Evolutionary conservation across 2,797 vertebrate species (phyloP), one percentile per base, ranked within the genome.

Genomic region (Hydrocynus forskahlii): DNA sequence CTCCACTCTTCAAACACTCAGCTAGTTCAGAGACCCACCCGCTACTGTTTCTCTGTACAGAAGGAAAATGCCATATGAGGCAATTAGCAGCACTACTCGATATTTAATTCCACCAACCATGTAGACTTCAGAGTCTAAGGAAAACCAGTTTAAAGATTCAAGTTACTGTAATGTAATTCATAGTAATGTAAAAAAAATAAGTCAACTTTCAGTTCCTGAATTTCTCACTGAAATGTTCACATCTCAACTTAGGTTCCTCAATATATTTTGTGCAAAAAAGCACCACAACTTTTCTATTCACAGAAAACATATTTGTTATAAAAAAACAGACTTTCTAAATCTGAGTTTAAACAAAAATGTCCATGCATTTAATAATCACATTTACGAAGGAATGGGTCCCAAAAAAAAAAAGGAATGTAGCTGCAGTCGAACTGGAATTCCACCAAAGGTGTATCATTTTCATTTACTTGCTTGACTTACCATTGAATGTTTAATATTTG

Each of bases 341-440:
- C 7, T 78, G 40, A 71, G 60, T 66, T 76, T 62, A 75, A 55
- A 83, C 54, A 68, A 82, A 35, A 71, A 74, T 40, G 69, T 80
- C 63, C 83, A 85, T 87, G 79, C 86, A 83, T 35, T 40, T 63
- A 35, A 77, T 45, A 63, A 74, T 66, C 78, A 40, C 45, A 19
- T 50, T 72, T 74, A 25, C 55, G 48, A 70, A 19, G 40, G 48
- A 67, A 29, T 29, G 29, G 29, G 29, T 1, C 29, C 29, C 1
- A 29, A 29, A 29, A 50, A 76, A 12, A 57, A 82, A 67, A 80
- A 48, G 68, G 40, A 23, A 45, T 55, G 48, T 68, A 57, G 35
- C 62, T 75, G 16, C n/a, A 64, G 62, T 59, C 7, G 38, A 59
- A 29, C 19, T 62, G 23, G 12, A 64, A 38, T 78, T 76, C 67